These are phyloP conservation scores for Drosophila affinis DNA, from an alignment of 2,888 invertebrate species.

Conservation along the genomic window DNA sequence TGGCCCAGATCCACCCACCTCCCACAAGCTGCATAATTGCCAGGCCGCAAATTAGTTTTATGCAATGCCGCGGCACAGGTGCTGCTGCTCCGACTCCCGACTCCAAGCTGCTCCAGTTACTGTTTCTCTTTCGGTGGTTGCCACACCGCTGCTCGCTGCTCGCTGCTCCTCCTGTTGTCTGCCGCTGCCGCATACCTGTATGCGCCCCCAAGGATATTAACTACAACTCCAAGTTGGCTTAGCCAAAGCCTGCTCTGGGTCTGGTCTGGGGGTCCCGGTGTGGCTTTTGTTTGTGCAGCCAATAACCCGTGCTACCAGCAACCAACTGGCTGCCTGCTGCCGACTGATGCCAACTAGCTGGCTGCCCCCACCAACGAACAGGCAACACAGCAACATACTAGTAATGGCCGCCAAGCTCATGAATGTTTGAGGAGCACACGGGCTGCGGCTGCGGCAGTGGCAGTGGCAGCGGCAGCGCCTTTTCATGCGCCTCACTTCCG, in stretches of 20 bases:
- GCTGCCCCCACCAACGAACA: not conserved
- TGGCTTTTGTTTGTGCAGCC: constrained; percentile 51
- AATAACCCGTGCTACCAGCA: constrained; percentile 47
- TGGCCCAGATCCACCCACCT: too few species aligned
- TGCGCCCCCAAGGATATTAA: constrained; percentile 57
- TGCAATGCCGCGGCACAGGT: constrained; percentile 48
- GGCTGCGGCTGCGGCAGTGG: constrained; percentile 39
- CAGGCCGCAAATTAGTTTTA: constrained; percentile 80
- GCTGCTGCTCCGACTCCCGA: not conserved
- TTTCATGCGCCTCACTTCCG: constrained; percentile 56
- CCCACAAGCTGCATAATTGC: constrained; percentile 66
- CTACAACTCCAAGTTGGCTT: constrained; percentile 38
- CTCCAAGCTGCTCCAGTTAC: constrained; percentile 1
- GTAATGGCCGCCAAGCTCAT: constrained; percentile 53
- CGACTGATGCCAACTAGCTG: not conserved
- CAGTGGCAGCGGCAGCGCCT: constrained; percentile 15
- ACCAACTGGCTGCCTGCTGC: constrained; percentile 16
- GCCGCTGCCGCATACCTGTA: constrained; percentile 30
- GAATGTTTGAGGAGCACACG: constrained; percentile 70
- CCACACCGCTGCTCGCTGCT: too few species aligned
- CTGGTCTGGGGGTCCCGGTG: constrained; percentile 1
- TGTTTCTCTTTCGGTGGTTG: constrained; percentile 1
- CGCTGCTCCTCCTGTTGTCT: too few species aligned
- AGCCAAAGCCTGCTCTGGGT: constrained; percentile 4
- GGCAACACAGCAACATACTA: not conserved